phyloP scores from a whole-genome alignment of 2,888 invertebrate genomes.

The Zonitis immaculata region DNA sequence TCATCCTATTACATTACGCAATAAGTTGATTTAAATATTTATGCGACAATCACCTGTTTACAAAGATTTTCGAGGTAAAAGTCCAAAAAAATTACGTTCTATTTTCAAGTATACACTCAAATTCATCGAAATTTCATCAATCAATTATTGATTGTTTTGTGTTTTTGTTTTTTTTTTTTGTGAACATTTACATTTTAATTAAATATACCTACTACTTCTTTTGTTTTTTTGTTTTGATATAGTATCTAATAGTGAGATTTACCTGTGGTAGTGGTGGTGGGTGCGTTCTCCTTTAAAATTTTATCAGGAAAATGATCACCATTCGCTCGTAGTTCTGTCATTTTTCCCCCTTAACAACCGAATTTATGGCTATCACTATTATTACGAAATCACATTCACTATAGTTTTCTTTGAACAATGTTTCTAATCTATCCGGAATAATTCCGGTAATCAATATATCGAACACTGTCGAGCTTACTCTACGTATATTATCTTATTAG shows the following conservation, averaged over 20 bases:
- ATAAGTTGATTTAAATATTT: slow-evolving; percentile 17
- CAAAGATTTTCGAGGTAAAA: slow-evolving; percentile 13
- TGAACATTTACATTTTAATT: too few species aligned
- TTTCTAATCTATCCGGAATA: neutral
- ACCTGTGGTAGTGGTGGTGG: slow-evolving; percentile 14
- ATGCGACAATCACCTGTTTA: slow-evolving; percentile 13
- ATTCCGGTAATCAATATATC: neutral
- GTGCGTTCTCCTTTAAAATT: slow-evolving; percentile 12
- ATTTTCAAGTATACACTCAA: too few species aligned
- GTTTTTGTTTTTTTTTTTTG: too few species aligned
- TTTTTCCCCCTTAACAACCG: slow-evolving; percentile 8
- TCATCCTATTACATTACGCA: slow-evolving; percentile 17
- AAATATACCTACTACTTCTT: too few species aligned
- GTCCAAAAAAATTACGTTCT: too few species aligned
- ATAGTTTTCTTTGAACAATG: neutral
- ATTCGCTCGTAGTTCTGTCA: slow-evolving; percentile 32
- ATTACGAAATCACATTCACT: neutral
- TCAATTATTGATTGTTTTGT: too few species aligned
- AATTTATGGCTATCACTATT: too few species aligned
- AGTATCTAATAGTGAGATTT: neutral
- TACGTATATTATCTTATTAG: neutral
- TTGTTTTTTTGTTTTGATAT: too few species aligned
- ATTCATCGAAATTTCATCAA: too few species aligned
- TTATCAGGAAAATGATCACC: slow-evolving; percentile 27
- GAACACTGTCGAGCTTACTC: neutral